phyloP scores from a whole-genome alignment of 2,797 vertebrate species.

The Perodicticus potto region DNA sequence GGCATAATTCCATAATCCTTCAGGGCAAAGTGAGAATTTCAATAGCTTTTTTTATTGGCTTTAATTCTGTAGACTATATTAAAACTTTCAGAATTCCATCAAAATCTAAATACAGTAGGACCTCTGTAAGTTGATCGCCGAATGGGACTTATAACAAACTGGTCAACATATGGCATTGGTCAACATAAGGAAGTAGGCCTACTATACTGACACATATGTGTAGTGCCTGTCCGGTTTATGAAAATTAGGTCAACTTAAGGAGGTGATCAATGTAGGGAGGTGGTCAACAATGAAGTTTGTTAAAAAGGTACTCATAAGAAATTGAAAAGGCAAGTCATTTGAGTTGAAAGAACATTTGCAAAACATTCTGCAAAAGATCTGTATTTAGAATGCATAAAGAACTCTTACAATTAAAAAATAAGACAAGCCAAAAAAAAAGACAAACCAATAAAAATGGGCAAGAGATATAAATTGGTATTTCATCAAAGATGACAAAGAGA shows the following conservation, averaged over 20 bases:
- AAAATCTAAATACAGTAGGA: neutral
- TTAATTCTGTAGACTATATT: constrained; percentile 58
- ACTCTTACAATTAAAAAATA: constrained; percentile 4
- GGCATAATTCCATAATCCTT: neutral
- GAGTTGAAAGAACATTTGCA: neutral
- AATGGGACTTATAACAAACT: no score
- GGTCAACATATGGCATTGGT: no score
- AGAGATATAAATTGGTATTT: neutral
- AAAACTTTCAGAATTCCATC: constrained; percentile 13
- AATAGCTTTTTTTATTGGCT: neutral
- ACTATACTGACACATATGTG: no score
- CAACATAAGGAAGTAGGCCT: no score
- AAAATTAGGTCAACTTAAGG: no score
- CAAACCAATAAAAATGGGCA: neutral
- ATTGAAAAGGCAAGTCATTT: neutral
- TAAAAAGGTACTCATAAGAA: constrained; percentile 62
- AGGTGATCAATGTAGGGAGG: no score
- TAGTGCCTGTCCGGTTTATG: no score
- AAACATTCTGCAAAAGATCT: constrained; percentile 26
- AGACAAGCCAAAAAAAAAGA: neutral
- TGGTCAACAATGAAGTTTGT: neutral
- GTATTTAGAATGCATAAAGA: neutral
- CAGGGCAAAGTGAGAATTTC: neutral
- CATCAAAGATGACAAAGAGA: neutral
- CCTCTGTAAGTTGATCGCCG: no score